phyloP scores from a whole-genome alignment of 2,797 vertebrate genomes.

The Merluccius polli region DNA sequence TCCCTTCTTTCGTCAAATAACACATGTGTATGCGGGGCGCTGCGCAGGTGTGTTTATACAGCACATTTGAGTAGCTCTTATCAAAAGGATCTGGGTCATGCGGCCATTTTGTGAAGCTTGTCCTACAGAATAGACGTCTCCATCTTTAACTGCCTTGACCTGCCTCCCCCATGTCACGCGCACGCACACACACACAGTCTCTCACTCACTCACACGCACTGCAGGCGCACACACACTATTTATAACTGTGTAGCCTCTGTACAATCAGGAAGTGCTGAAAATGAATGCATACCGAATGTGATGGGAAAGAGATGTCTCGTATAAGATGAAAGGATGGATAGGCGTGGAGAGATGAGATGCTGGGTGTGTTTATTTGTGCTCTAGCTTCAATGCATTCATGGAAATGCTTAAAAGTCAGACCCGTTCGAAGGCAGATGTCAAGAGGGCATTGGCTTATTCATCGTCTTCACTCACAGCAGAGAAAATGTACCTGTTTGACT shows the following conservation, averaged over 20 bases:
- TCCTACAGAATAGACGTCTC: not conserved
- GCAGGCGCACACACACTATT: not conserved
- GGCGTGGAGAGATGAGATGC: not conserved
- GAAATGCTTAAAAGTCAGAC: not conserved
- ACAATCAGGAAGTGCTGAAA: not conserved
- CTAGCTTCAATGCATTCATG: not conserved
- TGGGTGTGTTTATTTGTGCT: too few species aligned
- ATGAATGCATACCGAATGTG: not conserved
- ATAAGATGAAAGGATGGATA: not conserved
- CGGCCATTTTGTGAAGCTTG: not conserved
- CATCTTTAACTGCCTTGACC: conserved; percentile 10
- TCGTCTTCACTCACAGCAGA: too few species aligned
- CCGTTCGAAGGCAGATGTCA: not conserved
- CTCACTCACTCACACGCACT: not conserved
- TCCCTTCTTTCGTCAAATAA: not conserved
- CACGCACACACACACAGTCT: not conserved
- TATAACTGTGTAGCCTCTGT: not conserved
- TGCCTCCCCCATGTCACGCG: not conserved
- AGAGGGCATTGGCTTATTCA: too few species aligned
- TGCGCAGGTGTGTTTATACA: not conserved
- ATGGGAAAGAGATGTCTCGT: not conserved
- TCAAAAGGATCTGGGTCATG: not conserved
- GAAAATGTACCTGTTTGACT: too few species aligned
- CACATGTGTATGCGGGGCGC: not conserved
- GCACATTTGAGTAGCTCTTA: not conserved